These are phyloP conservation scores for Myotis daubentonii DNA, from an alignment of 2,797 vertebrate genomes.

Conservation along the genomic window DNA sequence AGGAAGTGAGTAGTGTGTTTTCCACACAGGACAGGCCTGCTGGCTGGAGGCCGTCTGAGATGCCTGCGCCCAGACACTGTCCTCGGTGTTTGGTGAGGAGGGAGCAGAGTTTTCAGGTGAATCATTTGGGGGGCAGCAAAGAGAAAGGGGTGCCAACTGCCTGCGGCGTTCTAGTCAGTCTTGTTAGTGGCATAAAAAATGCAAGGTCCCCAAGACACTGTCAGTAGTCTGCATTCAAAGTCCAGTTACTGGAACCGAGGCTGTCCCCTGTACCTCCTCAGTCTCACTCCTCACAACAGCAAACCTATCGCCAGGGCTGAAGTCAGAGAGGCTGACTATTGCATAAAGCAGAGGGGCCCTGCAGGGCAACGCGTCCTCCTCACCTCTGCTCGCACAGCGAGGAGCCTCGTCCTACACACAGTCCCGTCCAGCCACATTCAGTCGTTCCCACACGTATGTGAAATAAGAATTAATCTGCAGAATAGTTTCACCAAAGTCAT, in stretches of 20 bases:
- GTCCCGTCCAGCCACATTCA: background rate
- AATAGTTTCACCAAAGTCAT: background rate
- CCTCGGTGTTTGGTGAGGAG: too few relatives aligned
- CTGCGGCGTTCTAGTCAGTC: background rate
- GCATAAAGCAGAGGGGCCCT: background rate
- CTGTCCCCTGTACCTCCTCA: too few relatives aligned
- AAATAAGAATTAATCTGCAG: background rate
- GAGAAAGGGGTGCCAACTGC: background rate
- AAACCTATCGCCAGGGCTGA: background rate
- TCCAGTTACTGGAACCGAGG: background rate
- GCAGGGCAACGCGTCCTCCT: background rate
- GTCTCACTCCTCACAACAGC: background rate
- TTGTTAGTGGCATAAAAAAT: background rate
- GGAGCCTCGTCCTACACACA: background rate
- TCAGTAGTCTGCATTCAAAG: background rate
- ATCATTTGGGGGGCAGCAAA: background rate
- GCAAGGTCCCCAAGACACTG: background rate
- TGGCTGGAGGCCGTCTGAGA: background rate
- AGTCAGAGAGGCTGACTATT: background rate
- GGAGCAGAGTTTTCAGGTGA: background rate
- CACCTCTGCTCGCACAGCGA: background rate
- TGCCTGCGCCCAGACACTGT: background rate
- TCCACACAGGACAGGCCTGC: background rate
- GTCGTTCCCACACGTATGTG: background rate
- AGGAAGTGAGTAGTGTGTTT: rapidly evolving